Conservation (phyloP, 2,888 invertebrate species). For the Orthosia incerta region DNA sequence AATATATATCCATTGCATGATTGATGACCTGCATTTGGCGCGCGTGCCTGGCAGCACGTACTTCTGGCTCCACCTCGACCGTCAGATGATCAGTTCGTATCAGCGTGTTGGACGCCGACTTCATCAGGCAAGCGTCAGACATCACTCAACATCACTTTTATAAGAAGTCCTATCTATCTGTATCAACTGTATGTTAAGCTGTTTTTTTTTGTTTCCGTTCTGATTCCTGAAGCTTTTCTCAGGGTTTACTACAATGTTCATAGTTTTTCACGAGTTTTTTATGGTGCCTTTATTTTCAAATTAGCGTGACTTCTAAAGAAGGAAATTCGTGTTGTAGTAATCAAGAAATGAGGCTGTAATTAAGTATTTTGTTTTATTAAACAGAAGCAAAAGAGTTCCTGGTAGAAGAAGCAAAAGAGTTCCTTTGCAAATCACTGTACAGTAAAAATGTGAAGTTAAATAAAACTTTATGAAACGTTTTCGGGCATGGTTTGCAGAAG, state of each 20-base stretch:
- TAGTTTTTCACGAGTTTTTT: too few species aligned
- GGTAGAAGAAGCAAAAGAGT: not conserved
- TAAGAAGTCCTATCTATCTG: too few species aligned
- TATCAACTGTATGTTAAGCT: too few species aligned
- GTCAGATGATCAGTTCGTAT: slow-evolving; percentile 60
- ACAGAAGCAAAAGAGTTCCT: not conserved
- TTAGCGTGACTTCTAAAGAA: not conserved
- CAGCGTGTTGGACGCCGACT: slow-evolving; percentile 72
- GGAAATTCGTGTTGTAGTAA: too few species aligned
- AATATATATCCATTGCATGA: slow-evolving; percentile 82
- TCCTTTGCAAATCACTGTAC: too few species aligned
- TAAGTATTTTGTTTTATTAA: not conserved
- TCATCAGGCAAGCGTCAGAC: slow-evolving; percentile 82
- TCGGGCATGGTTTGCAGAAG: not conserved
- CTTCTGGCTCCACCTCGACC: slow-evolving; percentile 63
- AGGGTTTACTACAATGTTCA: too few species aligned
- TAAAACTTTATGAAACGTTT: not conserved
- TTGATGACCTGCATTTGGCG: slow-evolving; percentile 81
- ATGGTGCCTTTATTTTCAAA: not conserved
- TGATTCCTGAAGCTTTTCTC: too few species aligned
- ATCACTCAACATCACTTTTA: slow-evolving; percentile 71
- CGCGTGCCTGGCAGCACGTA: slow-evolving; percentile 83
- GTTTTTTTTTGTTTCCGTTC: too few species aligned
- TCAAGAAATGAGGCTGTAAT: not conserved
- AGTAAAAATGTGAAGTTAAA: not conserved